phyloP scores from a whole-genome alignment of 2,888 invertebrate genomes.

The Bellardia bayeri region DNA sequence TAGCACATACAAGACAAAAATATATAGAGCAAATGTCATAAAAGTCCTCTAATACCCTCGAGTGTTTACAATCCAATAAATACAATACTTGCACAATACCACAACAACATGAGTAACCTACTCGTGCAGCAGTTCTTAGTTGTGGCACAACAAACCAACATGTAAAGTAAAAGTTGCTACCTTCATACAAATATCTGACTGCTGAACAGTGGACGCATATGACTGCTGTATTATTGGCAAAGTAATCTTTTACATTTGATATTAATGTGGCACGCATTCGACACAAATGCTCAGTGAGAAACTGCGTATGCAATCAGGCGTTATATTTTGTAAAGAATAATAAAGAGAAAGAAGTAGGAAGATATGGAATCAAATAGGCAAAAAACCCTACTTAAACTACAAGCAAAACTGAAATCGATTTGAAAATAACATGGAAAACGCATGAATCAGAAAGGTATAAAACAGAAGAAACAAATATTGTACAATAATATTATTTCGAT shows the following conservation, averaged over 20 bases:
- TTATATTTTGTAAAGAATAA: constrained; percentile 25
- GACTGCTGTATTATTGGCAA: background rate
- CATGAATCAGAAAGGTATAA: constrained; percentile 35
- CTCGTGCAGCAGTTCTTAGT: background rate
- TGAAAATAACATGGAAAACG: constrained; percentile 48
- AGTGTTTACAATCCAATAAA: constrained; percentile 60
- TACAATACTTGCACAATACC: constrained; percentile 31
- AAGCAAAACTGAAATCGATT: constrained; percentile 51
- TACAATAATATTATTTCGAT: constrained; percentile 29
- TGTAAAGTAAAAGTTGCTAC: constrained; percentile 7
- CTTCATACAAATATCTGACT: background rate
- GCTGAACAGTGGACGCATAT: background rate
- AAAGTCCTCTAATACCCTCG: constrained; percentile 48
- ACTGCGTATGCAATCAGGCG: constrained; percentile 73
- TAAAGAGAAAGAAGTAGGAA: background rate
- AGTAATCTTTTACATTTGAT: constrained; percentile 57
- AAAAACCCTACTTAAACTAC: constrained; percentile 69
- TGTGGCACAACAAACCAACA: background rate
- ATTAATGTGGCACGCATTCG: constrained; percentile 68
- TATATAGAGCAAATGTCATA: constrained; percentile 61
- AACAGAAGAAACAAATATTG: background rate
- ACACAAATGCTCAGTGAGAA: constrained; percentile 71
- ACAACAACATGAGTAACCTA: constrained; percentile 26
- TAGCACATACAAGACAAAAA: constrained; percentile 1
- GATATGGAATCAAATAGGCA: constrained; percentile 35